Conservation (phyloP, 35 echinoderm and acorn worm genomes). For the Apostichopus japonicus region DNA sequence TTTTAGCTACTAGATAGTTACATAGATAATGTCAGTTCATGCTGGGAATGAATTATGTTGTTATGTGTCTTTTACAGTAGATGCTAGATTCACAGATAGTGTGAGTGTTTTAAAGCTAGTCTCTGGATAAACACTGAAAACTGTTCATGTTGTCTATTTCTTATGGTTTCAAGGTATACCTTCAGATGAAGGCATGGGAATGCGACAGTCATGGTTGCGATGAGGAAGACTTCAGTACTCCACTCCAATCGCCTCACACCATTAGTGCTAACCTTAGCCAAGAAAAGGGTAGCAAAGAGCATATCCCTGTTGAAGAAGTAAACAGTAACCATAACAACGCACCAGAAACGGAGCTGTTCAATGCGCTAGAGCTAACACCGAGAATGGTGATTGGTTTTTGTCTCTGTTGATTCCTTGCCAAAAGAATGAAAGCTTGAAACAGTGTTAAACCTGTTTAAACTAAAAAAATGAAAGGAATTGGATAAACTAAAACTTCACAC, state of each 20-base stretch:
- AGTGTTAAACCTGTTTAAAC: too few species aligned
- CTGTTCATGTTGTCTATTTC: neutral
- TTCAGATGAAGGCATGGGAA: neutral
- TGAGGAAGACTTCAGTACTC: neutral
- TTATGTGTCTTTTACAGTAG: neutral
- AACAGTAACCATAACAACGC: conserved; percentile 13
- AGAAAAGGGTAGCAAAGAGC: neutral
- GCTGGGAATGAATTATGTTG: too few species aligned
- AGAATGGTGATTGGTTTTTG: neutral
- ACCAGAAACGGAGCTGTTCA: neutral
- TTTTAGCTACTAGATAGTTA: too few species aligned
- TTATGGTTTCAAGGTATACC: neutral
- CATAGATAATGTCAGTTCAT: too few species aligned
- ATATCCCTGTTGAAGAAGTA: neutral
- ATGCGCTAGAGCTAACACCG: neutral
- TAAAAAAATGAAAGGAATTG: too few species aligned
- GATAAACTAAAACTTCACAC: too few species aligned
- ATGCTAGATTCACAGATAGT: neutral
- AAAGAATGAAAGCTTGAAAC: too few species aligned
- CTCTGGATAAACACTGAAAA: neutral
- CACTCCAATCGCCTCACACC: neutral
- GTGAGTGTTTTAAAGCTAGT: neutral
- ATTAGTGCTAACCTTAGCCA: neutral
- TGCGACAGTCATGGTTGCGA: neutral
- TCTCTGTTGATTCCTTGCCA: too few species aligned